Evolutionary conservation across 2,888 invertebrate genomes (phyloP), one percentile per base, ranked within the genome.

Genomic region (Dryocosmus kuriphilus): DNA sequence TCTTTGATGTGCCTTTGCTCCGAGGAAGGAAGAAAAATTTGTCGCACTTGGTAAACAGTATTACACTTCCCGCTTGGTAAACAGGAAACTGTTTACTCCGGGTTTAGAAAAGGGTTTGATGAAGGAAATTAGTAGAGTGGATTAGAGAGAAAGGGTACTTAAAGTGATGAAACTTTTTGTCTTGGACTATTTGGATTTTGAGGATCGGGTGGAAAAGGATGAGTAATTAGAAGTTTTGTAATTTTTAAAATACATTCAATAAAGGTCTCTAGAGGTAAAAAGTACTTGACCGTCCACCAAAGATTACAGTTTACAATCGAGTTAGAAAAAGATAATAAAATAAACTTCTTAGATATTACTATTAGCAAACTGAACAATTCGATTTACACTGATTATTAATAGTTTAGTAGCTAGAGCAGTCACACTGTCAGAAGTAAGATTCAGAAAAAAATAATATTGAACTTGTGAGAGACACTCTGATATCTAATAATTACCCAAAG

Each of bases 31-130:
- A 51, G 41, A 65, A 65, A 65, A 22, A 65, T 32, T 30, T 46
- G 51, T 71, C 71, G n/a, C 30, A 51, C n/a, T 71, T n/a, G 71
- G 51, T 30, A 71, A 71, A 51, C 51, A 71, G 71, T 51, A 71
- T 71, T 71, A 71, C 60, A 60, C 16, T 60, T 16, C 16, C 24
- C 71, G 30, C 51, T 51, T 30, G n/a, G 71, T 71, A 71, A 71
- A 71, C 32, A 71, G 46, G 9, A 30, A n/a, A 7, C 30, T 30
- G 22, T 65, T 51, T 51, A n/a, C 71, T 27, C n/a, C n/a, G 30
- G n/a, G 46, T 71, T 51, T n/a, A 51, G 51, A 22, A 71, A 27
- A 51, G n/a, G 27, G 30, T 51, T 67, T 71, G 32, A 11, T 9
- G 30, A 6, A n/a, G 11, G 19, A 71, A 71, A 51, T 30, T 71